Base-by-base conservation (phyloP, 2,888 invertebrate species). In the Drosophila seclusa region DNA sequence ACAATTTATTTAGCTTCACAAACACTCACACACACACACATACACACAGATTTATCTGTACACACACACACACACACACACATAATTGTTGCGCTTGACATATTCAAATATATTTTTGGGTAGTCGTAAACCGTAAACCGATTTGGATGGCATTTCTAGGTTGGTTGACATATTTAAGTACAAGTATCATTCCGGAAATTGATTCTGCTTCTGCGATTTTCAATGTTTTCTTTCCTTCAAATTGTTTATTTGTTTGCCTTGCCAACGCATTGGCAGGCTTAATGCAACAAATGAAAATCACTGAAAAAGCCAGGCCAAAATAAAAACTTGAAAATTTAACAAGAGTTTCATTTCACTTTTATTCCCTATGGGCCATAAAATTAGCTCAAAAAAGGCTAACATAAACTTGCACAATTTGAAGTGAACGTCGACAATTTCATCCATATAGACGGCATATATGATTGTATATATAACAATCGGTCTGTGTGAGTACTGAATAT, bases 61-160 rank as follows among this genome's bases (percentile, higher is more conserved):
- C 18, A 40, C 11, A 40, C 18, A 18, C n/a, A 40, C 53, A 21
- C 50, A 53, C 36, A 65, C 40, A 29, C 11, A 38, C 54, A 50
- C 29, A 81, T 73, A 78, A 90, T 74, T 83, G 73, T 71, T 83
- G 89, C 58, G 68, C 67, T 89, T 89, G 82, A 69, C 75, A 59
- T 68, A 70, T 67, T 60, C 50, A 69, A 74, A 70, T 54, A 71
- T 61, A 38, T 72, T 78, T 77, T 73, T 71, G 60, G 68, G 57
- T 29, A 42, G 49, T 38, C 42, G n/a, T 21, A 68, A 72, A 58
- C 38, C 29, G 45, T 21, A 68, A 72, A 54, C 38, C 34, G 45
- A n/a, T 31, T 65, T 67, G 36, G 45, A 27, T 64, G 59, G 54
- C 36, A 45, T 63, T 45, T 58, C 74, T 49, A 62, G 40, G 27